Conservation (phyloP, 2,797 vertebrate species). For the Rhinichthys osculus region DNA sequence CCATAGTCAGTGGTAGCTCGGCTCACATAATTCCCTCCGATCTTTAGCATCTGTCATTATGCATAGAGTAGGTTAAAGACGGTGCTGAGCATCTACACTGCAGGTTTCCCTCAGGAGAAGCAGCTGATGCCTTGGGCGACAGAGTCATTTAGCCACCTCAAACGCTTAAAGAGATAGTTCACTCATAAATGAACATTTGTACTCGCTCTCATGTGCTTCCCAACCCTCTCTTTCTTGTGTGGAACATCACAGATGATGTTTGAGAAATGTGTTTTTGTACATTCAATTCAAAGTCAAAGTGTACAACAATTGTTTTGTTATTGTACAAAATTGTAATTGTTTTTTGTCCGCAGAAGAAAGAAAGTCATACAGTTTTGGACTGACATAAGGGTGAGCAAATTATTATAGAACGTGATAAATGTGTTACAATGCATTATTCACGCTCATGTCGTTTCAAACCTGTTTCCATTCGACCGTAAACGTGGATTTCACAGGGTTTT, state of each 20-base stretch:
- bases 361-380: neutral
- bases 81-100: conserved; percentile 1
- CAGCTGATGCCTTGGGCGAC: conserved; percentile 37
- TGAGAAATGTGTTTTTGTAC: neutral
- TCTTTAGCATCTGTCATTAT: neutral
- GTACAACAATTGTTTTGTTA: neutral
- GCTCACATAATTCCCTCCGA: neutral
- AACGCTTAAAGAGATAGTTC: conserved; percentile 3
- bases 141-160: conserved; percentile 18
- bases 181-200: neutral
- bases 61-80: neutral
- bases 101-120: conserved; percentile 20
- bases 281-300: neutral
- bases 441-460: neutral
- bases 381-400: neutral
- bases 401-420: too few relatives aligned
- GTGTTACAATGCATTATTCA: neutral
- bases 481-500: neutral
- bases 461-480: neutral
- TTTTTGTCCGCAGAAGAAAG: neutral
- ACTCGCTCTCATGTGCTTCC: neutral
- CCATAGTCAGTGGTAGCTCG: neutral
- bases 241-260: neutral
- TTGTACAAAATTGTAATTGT: too few relatives aligned
- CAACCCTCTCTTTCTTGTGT: neutral